Evolutionary conservation across 2,888 invertebrate genomes (phyloP), one percentile per base, ranked within the genome.

Genomic region (Calephelis perditalis): DNA sequence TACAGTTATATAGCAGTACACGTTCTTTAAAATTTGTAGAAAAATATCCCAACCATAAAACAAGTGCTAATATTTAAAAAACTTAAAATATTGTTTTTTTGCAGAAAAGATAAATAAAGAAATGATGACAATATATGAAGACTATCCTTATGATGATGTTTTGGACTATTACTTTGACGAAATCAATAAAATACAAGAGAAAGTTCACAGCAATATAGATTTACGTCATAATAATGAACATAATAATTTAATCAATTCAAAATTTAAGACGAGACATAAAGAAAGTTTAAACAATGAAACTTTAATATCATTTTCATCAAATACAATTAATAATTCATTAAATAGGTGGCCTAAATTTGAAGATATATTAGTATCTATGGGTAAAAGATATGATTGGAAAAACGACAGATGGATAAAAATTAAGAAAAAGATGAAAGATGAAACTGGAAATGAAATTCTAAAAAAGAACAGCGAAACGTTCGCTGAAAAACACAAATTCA

Each of bases 331-430:
- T 11, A 45, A 46, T 56, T 12, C 36, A 56, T 46, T 55, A 44
- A 40, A 62, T 9, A 63, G 55, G 37, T 90, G 90, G 90, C 89
- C 89, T 15, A 88, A 81, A 71, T 90, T 90, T 67, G 79, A 89
- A 69, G 87, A 89, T 36, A 81, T 90, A 37, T 70, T 90, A 62
- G 67, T 81, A 69, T 79, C 77, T 56, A 82, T 88, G 67, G 89
- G 89, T 5, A 84, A 79, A 64, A 81, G 74, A 70, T 90, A 90
- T 62, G 89, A 90, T 64, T 89, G 89, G 89, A 90, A 88, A 73
- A 90, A 86, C 65, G 89, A 90, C 60, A 74, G 86, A 65, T 90
- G 90, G 90, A 82, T 89, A 61, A 90, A 90, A 82, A 78, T 87
- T 0, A 86, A 82, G 71, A 73, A 74, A 56, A 86, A 86, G 77